A percentile compares a stretch with the other conserved stretches of the same genome.
Conservation (phyloP, 2,888 invertebrate species). For the Dasypogon diadema region DNA sequence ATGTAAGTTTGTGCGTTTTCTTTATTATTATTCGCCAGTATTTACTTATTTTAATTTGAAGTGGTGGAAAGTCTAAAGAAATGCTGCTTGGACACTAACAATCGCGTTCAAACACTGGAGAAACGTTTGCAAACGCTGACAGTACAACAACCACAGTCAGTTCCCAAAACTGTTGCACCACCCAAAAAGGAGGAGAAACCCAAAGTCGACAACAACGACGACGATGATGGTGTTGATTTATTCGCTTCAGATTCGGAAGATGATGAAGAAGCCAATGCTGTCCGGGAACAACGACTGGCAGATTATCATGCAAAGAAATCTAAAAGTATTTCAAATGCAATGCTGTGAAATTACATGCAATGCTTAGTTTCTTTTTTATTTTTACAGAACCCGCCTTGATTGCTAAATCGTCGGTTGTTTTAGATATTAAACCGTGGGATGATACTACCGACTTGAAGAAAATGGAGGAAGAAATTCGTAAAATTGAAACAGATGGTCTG, state of each 20-base stretch:
- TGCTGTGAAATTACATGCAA: too few relatives aligned
- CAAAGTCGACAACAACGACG: constrained; percentile 69
- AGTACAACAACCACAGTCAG: constrained; percentile 20
- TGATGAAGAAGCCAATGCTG: constrained; percentile 79
- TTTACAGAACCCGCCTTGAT: constrained; percentile 82
- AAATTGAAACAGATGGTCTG: constrained; percentile 85
- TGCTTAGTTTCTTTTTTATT: neutral
- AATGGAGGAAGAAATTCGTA: constrained; percentile 84
- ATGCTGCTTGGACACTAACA: constrained; percentile 63
- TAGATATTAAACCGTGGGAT: constrained; percentile 93
- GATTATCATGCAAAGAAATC: constrained; percentile 93
- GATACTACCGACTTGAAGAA: constrained; percentile 92
- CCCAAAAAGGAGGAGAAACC: constrained; percentile 52
- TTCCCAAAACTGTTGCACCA: constrained; percentile 58
- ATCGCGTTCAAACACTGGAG: constrained; percentile 65
- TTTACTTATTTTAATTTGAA: constrained; percentile 52
- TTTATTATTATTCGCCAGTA: constrained; percentile 15
- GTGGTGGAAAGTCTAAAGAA: constrained; percentile 65
- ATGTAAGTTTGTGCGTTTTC: constrained; percentile 58
- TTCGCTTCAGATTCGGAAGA: constrained; percentile 82
- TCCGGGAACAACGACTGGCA: constrained; percentile 86
- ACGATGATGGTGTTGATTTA: constrained; percentile 83
- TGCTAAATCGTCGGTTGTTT: constrained; percentile 93
- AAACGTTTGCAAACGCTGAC: constrained; percentile 49
- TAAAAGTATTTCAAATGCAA: constrained; percentile 74